These are phyloP conservation scores for Oncorhynchus gorbuscha DNA, from an alignment of 2,113 vertebrate species.

Conservation along the genomic window DNA sequence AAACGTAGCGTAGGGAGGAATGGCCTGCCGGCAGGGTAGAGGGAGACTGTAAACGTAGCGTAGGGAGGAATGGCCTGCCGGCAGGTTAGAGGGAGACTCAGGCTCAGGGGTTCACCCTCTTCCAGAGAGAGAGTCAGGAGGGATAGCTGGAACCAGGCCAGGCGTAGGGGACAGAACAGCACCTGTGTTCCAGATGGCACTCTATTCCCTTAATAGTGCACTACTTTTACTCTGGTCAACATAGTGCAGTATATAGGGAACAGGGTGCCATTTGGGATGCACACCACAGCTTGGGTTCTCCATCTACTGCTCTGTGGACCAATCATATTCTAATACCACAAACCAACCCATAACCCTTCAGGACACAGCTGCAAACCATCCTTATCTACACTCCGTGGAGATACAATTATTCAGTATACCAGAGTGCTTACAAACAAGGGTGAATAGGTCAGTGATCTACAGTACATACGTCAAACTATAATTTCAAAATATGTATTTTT, in stretches of 20 bases:
- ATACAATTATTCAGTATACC: not conserved
- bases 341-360: not conserved
- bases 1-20: constrained; percentile 2
- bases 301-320: not conserved
- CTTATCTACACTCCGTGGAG: no score
- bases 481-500: not conserved
- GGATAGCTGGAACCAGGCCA: not conserved
- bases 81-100: not conserved
- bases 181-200: not conserved
- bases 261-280: not conserved
- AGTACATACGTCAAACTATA: not conserved
- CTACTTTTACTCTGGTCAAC: no score
- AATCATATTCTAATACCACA: not conserved
- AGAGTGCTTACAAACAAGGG: not conserved
- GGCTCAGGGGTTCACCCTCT: no score
- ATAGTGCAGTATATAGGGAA: no score
- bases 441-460: not conserved
- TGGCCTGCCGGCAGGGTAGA: not conserved
- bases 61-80: no score
- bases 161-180: not conserved
- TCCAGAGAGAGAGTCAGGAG: not conserved
- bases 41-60: not conserved
- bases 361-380: not conserved
- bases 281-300: constrained; percentile 5
- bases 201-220: no score